Evolutionary conservation across 2,113 vertebrate species (phyloP).

Genomic region (Microcebus tavaratra): DNA sequence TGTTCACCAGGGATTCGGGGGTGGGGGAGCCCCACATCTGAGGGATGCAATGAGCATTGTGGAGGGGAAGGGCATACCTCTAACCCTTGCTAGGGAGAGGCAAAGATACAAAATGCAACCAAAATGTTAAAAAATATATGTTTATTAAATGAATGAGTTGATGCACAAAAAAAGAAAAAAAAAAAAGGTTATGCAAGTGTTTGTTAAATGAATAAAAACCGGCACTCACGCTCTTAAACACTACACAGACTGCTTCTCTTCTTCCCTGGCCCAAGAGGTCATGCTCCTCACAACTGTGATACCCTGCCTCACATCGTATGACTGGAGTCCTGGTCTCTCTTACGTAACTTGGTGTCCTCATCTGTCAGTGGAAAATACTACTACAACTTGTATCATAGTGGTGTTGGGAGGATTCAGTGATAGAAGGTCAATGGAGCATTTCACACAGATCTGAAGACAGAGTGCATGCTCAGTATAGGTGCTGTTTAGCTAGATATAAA

Average conservation of each 20-base stretch:
- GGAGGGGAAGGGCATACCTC: too few relatives aligned
- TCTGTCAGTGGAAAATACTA: neutral
- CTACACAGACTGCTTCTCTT: neutral
- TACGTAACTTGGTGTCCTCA: neutral
- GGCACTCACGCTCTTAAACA: neutral
- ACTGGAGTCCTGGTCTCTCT: neutral
- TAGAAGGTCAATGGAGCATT: neutral
- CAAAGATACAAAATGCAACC: too few relatives aligned
- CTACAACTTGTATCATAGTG: neutral
- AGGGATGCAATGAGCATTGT: too few relatives aligned
- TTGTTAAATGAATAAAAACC: slow-evolving; percentile 18
- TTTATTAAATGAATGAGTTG: too few relatives aligned
- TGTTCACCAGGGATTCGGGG: too few relatives aligned
- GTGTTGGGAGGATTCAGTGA: neutral
- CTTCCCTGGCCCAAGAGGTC: neutral
- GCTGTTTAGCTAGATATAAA: neutral
- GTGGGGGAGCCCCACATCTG: too few relatives aligned
- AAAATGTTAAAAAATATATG: too few relatives aligned
- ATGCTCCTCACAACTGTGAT: neutral
- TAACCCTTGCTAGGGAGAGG: too few relatives aligned
- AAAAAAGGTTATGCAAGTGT: neutral
- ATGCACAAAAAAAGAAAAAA: too few relatives aligned
- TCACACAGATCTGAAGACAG: neutral
- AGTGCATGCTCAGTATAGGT: neutral
- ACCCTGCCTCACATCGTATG: neutral